Evolutionary conservation across 2,113 vertebrate species (phyloP).

Genomic region (Sinocyclocheilus anshuiensis): DNA sequence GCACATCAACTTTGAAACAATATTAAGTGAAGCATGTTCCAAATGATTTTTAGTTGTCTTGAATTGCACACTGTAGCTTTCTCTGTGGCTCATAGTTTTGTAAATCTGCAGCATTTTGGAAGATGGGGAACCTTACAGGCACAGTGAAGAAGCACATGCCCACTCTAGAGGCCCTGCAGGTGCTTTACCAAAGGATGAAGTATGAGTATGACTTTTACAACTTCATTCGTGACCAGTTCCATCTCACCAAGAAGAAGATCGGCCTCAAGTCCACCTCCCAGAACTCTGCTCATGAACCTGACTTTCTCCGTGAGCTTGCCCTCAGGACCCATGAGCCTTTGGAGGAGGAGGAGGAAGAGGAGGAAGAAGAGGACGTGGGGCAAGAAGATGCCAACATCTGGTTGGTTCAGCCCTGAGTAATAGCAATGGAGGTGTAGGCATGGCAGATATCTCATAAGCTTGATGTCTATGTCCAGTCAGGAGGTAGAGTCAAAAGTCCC

Average conservation of each 20-base stretch:
- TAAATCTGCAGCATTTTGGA: constrained; percentile 83
- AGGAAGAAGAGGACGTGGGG: constrained; percentile 86
- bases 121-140: constrained; percentile 95
- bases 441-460: constrained; percentile 16
- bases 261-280: constrained; percentile 84
- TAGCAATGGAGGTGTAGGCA: constrained; percentile 12
- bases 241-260: constrained; percentile 93
- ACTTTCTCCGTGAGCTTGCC: constrained; percentile 83
- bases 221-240: constrained; percentile 95
- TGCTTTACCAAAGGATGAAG: constrained; percentile 93
- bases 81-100: background rate
- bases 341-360: constrained; percentile 80
- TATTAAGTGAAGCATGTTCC: background rate
- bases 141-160: constrained; percentile 94
- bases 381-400: constrained; percentile 78
- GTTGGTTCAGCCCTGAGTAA: constrained; percentile 72
- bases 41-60: background rate
- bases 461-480: constrained; percentile 31
- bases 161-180: constrained; percentile 90
- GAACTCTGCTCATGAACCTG: constrained; percentile 69
- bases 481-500: constrained; percentile 59
- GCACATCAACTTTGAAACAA: too few relatives aligned
- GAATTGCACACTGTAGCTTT: background rate
- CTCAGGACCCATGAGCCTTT: constrained; percentile 86
- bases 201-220: constrained; percentile 98